A percentile compares a stretch with the other conserved stretches of the same genome.
phyloP scores from a whole-genome alignment of 2,888 invertebrate species.

The Rhagonycha lutea region DNA sequence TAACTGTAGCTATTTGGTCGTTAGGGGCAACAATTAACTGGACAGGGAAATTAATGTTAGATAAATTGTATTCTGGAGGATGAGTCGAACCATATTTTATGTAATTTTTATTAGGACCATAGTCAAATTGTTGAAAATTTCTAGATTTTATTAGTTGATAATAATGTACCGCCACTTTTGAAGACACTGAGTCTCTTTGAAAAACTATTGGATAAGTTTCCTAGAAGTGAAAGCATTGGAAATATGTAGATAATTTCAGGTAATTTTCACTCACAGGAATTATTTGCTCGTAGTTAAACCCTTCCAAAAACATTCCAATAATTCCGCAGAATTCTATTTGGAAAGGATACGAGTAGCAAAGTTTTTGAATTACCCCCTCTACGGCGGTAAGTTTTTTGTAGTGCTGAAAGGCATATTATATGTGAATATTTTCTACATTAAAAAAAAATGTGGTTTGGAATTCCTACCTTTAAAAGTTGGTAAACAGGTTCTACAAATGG shows the following conservation, averaged over 20 bases:
- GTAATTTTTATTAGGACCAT: constrained; percentile 59
- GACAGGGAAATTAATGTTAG: constrained; percentile 64
- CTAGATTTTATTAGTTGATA: constrained; percentile 28
- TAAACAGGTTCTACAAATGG: neutral
- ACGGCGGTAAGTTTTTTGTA: neutral
- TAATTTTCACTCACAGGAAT: constrained; percentile 33
- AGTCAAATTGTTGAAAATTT: constrained; percentile 33
- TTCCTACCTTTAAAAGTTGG: neutral
- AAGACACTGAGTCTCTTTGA: constrained; percentile 21
- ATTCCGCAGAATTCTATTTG: constrained; percentile 30
- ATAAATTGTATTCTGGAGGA: constrained; percentile 63
- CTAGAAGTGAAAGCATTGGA: constrained; percentile 33
- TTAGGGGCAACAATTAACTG: constrained; percentile 65
- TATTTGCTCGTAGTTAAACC: constrained; percentile 33
- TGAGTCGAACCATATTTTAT: constrained; percentile 60
- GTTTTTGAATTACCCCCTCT: rapidly evolving
- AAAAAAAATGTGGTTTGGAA: too few relatives aligned
- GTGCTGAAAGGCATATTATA: too few relatives aligned
- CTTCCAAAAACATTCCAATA: constrained; percentile 22
- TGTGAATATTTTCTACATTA: too few relatives aligned
- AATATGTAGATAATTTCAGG: neutral
- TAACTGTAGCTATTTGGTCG: constrained; percentile 63
- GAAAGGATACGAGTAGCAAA: constrained; percentile 12
- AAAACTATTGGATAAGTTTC: constrained; percentile 49
- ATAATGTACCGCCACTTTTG: neutral